Conservation (phyloP, 2,888 invertebrate species). For the Xestoiulus laeticollis region DNA sequence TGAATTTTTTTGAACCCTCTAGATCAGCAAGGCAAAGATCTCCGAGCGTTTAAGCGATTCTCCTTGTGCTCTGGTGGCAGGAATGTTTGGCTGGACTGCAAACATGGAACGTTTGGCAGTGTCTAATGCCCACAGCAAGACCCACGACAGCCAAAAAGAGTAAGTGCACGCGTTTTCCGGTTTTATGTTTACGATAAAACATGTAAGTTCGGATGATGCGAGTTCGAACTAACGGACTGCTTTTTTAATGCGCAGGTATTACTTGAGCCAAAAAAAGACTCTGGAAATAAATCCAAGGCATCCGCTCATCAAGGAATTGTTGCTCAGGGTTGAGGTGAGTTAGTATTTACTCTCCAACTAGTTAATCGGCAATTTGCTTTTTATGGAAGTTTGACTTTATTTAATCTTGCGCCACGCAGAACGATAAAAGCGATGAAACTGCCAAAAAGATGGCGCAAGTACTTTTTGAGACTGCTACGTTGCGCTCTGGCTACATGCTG, state of each 20-base stretch:
- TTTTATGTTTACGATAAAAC: not conserved
- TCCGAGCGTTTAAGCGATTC: conserved; percentile 90
- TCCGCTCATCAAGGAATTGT: conserved; percentile 90
- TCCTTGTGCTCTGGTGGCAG: conserved; percentile 95
- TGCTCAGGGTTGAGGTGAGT: conserved; percentile 76
- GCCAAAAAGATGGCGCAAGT: conserved; percentile 86
- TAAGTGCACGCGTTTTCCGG: conserved; percentile 60
- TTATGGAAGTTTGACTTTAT: not conserved
- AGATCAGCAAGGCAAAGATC: conserved; percentile 80
- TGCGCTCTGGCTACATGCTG: conserved; percentile 93
- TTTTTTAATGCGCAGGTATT: conserved; percentile 70
- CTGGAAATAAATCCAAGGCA: conserved; percentile 98
- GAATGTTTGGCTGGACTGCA: conserved; percentile 98
- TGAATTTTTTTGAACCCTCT: not conserved
- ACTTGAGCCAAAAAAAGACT: conserved; percentile 93
- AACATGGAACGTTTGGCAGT: conserved; percentile 98
- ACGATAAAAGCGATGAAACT: conserved; percentile 78
- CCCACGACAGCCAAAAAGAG: conserved; percentile 87
- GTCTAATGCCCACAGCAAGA: conserved; percentile 95
- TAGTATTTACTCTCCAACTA: not conserved
- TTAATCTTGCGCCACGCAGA: conserved; percentile 58
- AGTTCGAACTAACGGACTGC: not conserved
- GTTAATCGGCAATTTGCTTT: not conserved
- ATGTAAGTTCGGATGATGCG: conserved; percentile 25
- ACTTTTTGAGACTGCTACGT: conserved; percentile 91